Percentiles rank a stretch among this genome's conserved stretches.
Conservation (phyloP, 2,797 vertebrate species). For the Cirrhinus molitorella region DNA sequence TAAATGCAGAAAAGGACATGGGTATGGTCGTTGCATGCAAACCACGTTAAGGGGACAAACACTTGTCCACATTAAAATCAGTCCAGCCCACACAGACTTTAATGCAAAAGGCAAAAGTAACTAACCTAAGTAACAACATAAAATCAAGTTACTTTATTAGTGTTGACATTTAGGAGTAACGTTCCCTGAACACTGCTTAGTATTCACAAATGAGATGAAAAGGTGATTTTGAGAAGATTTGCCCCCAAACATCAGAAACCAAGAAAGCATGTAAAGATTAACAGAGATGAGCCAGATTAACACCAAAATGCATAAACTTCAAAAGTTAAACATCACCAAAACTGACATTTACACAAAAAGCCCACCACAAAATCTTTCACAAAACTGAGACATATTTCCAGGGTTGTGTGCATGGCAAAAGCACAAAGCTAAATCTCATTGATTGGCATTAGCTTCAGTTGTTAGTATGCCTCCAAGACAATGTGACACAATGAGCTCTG, state of each 20-base stretch:
- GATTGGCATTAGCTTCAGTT: slow-evolving; percentile 51
- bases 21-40: slow-evolving; percentile 2
- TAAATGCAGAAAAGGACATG: slow-evolving; percentile 7
- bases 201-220: neutral
- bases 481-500: slow-evolving; percentile 57
- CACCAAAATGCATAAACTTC: neutral
- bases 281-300: neutral
- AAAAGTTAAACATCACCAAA: neutral
- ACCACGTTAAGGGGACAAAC: neutral
- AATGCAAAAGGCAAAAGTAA: neutral
- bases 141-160: neutral
- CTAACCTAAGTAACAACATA: neutral
- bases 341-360: slow-evolving; percentile 18
- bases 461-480: slow-evolving; percentile 53
- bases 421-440: slow-evolving; percentile 47
- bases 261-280: neutral
- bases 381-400: neutral
- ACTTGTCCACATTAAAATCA: neutral
- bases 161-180: neutral
- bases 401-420: slow-evolving; percentile 28
- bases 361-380: neutral
- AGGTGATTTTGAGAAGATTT: neutral
- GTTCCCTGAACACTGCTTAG: neutral
- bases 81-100: neutral
- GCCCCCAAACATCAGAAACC: slow-evolving; percentile 1